phyloP scores from a whole-genome alignment of 2,888 invertebrate genomes.

The Orthonevra nobilis region DNA sequence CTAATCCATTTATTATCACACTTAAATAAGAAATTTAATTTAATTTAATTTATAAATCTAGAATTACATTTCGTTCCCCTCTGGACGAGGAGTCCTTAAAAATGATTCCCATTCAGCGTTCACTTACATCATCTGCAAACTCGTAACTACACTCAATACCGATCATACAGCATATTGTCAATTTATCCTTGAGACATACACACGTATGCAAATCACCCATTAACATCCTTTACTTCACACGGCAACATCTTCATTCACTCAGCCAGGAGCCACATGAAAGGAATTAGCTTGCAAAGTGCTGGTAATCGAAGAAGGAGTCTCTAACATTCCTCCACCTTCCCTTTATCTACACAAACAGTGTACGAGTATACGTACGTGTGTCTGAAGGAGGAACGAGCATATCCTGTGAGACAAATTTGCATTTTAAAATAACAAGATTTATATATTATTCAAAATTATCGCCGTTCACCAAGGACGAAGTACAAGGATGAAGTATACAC shows the following conservation, averaged over 20 bases:
- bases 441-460: constrained; percentile 72
- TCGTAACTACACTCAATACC: no score
- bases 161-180: constrained; percentile 65
- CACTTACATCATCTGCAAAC: no score
- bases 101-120: no score
- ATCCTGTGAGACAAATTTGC: constrained; percentile 73
- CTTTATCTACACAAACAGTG: background rate
- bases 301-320: constrained; percentile 53
- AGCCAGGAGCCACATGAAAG: constrained; percentile 52
- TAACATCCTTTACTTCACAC: constrained; percentile 60
- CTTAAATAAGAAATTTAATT: no score
- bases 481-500: constrained; percentile 15
- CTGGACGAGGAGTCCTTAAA: no score
- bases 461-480: constrained; percentile 49
- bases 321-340: background rate
- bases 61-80: no score
- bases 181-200: constrained; percentile 40
- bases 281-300: constrained; percentile 65
- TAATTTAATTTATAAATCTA: no score
- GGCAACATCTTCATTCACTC: constrained; percentile 37
- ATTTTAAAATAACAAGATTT: constrained; percentile 73
- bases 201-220: constrained; percentile 60
- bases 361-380: background rate
- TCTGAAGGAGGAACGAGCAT: constrained; percentile 1
- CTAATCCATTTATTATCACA: no score